These are phyloP conservation scores for Mylabris phalerata DNA, from an alignment of 1,140 invertebrate species.

Conservation along the genomic window DNA sequence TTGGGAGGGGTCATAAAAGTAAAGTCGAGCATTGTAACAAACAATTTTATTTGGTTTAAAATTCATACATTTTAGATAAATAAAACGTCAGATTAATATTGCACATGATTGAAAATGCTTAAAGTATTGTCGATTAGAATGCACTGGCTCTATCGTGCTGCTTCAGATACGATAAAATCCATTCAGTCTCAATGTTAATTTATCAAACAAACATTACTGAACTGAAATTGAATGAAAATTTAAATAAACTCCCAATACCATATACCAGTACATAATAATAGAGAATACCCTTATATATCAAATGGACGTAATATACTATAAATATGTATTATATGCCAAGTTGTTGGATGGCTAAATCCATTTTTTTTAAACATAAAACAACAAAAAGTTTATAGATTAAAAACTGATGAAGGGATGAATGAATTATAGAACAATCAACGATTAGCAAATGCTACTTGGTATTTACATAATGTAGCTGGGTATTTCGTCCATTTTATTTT, in stretches of 20 bases:
- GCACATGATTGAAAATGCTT: constrained; percentile 42
- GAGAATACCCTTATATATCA: constrained; percentile 21
- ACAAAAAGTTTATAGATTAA: constrained; percentile 5
- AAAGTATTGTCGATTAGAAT: too few relatives aligned
- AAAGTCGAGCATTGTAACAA: constrained; percentile 36
- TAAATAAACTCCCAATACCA: too few relatives aligned
- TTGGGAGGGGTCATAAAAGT: neutral
- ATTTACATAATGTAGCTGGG: constrained; percentile 34
- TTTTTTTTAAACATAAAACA: too few relatives aligned
- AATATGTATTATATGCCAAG: constrained; percentile 18
- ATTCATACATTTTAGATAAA: constrained; percentile 43
- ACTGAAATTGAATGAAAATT: too few relatives aligned
- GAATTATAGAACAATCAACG: constrained; percentile 9
- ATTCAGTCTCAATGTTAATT: too few relatives aligned
- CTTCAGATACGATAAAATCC: too few relatives aligned
- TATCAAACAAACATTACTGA: too few relatives aligned
- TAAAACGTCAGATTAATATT: constrained; percentile 42
- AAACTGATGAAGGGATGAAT: constrained; percentile 9
- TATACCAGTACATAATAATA: too few relatives aligned
- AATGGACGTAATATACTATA: constrained; percentile 36
- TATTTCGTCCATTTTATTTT: constrained; percentile 38
- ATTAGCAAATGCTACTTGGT: constrained; percentile 25
- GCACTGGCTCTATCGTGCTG: too few relatives aligned
- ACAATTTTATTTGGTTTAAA: constrained; percentile 44
- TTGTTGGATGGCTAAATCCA: constrained; percentile 8